These are phyloP conservation scores for Chinchilla lanigera DNA, from an alignment of 2,113 vertebrate genomes.

Conservation along the genomic window DNA sequence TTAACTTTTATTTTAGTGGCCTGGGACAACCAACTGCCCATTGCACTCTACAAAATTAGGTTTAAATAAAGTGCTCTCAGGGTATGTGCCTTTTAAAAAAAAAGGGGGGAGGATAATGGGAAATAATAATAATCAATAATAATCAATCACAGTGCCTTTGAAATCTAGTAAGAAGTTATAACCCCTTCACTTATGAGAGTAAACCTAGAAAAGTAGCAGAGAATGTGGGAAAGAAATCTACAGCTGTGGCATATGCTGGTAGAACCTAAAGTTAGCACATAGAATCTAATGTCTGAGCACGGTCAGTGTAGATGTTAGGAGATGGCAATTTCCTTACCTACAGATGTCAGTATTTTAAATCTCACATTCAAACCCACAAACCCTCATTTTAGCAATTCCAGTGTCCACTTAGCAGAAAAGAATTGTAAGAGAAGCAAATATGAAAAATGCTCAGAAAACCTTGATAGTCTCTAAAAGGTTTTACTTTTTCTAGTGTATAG, in stretches of 20 bases:
- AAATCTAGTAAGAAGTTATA: neutral
- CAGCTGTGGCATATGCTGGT: neutral
- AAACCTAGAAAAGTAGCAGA: neutral
- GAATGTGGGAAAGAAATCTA: neutral
- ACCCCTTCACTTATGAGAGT: neutral
- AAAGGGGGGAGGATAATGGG: neutral
- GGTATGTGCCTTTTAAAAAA: slow-evolving; percentile 12
- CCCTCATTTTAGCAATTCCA: neutral
- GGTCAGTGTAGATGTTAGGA: neutral
- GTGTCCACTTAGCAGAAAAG: neutral
- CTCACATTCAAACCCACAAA: neutral
- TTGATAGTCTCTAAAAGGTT: neutral
- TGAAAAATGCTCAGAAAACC: slow-evolving; percentile 1
- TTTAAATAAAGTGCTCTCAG: neutral
- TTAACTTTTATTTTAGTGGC: neutral
- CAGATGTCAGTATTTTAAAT: neutral
- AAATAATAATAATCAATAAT: no score
- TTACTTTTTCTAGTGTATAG: slow-evolving; percentile 70
- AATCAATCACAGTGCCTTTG: neutral
- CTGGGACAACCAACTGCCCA: neutral
- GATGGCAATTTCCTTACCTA: neutral
- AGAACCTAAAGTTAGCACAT: neutral
- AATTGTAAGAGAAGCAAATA: neutral
- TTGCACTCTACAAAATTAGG: neutral
- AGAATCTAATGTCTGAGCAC: neutral